Conservation (phyloP, 1,140 invertebrate genomes). For the Pogonomyrmex californicus region DNA sequence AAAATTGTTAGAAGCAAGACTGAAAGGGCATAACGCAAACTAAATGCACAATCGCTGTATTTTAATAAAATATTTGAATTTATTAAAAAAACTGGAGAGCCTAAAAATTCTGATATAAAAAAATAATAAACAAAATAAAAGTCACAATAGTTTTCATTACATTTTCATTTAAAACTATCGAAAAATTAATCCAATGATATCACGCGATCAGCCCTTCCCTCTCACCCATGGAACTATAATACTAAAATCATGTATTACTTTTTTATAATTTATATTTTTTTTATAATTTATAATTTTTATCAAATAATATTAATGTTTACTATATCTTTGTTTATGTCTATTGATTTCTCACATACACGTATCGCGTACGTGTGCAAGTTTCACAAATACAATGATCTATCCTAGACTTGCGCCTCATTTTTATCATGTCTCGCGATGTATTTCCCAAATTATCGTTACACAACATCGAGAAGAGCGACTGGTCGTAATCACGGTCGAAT, state of each 20-base stretch:
- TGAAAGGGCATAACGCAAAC: background rate
- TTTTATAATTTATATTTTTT: no score
- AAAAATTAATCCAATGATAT: background rate
- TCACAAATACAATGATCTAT: no score
- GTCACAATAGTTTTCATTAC: background rate
- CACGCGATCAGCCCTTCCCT: background rate
- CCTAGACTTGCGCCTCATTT: background rate
- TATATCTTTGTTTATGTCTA: no score
- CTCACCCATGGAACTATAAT: no score
- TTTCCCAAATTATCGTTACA: constrained; percentile 4
- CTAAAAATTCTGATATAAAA: background rate
- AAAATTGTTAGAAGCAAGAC: background rate
- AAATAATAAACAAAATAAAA: background rate
- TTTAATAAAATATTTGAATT: constrained; percentile 2
- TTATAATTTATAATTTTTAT: no score
- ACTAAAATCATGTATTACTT: no score
- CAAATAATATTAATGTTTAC: no score
- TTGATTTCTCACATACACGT: no score
- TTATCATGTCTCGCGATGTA: background rate
- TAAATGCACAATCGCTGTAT: background rate
- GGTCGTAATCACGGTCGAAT: constrained; percentile 17
- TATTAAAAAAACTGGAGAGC: background rate
- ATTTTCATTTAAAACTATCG: background rate
- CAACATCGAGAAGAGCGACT: constrained; percentile 4
- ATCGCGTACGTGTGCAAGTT: no score